Conservation (phyloP, 2,113 vertebrate genomes). For the Oncorhynchus nerka region DNA sequence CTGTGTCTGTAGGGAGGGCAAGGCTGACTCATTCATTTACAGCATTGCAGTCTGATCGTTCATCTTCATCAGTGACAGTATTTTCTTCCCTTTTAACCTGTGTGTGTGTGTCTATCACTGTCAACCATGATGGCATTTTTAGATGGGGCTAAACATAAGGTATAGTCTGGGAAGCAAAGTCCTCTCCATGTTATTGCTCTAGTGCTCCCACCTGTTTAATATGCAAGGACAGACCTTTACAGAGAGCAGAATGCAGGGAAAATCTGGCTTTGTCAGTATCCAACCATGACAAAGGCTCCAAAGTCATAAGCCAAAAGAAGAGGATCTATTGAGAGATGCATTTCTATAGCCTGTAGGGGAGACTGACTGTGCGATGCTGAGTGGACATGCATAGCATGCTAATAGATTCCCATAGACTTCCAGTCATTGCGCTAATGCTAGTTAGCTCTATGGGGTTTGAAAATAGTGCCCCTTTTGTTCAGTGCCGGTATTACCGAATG, state of each 20-base stretch:
- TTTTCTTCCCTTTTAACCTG: slow-evolving; percentile 14
- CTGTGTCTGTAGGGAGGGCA: slow-evolving; percentile 39
- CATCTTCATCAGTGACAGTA: slow-evolving; percentile 56
- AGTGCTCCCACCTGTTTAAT: slow-evolving; percentile 41
- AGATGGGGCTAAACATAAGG: background rate
- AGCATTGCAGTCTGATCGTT: slow-evolving; percentile 61
- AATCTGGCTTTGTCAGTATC: slow-evolving; percentile 38
- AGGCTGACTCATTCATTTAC: slow-evolving; percentile 70
- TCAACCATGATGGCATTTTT: slow-evolving; percentile 5
- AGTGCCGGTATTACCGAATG: too few species aligned
- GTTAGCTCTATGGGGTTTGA: too few species aligned
- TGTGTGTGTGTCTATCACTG: background rate
- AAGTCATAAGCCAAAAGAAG: slow-evolving; percentile 41
- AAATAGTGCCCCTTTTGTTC: too few species aligned
- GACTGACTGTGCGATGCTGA: slow-evolving; percentile 25
- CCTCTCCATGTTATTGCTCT: slow-evolving; percentile 37
- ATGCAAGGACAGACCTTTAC: slow-evolving; percentile 60
- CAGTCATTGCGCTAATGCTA: too few species aligned
- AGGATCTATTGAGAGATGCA: slow-evolving; percentile 30
- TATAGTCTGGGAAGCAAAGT: slow-evolving; percentile 1
- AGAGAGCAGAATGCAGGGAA: slow-evolving; percentile 25
- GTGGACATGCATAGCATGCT: too few species aligned
- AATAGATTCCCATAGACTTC: too few species aligned
- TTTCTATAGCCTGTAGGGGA: slow-evolving; percentile 8
- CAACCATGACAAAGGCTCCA: slow-evolving; percentile 55